Percentiles rank a stretch among this genome's conserved stretches.
These are phyloP conservation scores for Medauroidea extradentata DNA, from an alignment of 1,140 invertebrate genomes.

Conservation along the genomic window DNA sequence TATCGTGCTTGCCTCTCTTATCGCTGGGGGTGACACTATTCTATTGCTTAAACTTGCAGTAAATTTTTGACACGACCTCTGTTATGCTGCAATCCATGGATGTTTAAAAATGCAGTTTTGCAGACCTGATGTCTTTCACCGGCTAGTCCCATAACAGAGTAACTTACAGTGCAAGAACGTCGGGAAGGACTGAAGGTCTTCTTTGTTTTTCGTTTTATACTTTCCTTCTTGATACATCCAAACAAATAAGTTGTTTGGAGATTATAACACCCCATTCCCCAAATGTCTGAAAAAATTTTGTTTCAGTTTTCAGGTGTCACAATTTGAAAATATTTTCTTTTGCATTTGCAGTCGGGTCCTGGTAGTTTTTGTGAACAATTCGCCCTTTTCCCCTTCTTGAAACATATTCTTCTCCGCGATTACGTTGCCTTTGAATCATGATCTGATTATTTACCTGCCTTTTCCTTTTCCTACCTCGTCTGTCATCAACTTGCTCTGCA, in stretches of 20 bases:
- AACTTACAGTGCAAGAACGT: not conserved
- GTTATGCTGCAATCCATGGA: conserved; percentile 4
- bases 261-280: not conserved
- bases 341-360: conserved; percentile 5
- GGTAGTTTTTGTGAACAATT: not conserved
- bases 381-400: not conserved
- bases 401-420: not conserved
- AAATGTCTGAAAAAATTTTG: not conserved
- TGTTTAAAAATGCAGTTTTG: conserved; percentile 1
- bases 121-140: not conserved
- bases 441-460: not conserved
- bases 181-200: not conserved
- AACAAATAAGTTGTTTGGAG: conserved; percentile 1
- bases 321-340: not conserved
- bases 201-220: conserved; percentile 4
- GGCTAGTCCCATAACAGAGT: not conserved
- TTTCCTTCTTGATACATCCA: not conserved
- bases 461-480: not conserved
- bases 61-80: conserved; percentile 6
- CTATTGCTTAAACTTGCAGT: not conserved
- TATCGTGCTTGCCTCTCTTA: not conserved
- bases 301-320: not conserved
- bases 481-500: conserved; percentile 68
- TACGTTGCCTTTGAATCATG: not conserved
- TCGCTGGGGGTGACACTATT: not conserved